phyloP scores from a whole-genome alignment of 2,888 invertebrate genomes.

The Dorcus hopei region DNA sequence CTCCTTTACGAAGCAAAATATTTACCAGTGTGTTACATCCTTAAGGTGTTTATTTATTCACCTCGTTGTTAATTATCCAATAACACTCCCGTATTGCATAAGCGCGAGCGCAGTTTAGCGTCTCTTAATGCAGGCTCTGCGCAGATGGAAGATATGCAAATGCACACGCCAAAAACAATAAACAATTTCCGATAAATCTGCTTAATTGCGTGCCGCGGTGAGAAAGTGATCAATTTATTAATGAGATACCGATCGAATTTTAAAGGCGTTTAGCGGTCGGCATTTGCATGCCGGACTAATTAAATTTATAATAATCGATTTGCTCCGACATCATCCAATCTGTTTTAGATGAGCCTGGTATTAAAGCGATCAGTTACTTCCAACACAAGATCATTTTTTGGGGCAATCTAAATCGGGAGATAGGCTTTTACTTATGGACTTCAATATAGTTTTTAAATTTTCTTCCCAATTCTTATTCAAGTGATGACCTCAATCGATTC shows the following conservation, averaged over 20 bases:
- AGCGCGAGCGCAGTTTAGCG: too few species aligned
- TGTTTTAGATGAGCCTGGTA: neutral
- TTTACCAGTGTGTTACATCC: too few species aligned
- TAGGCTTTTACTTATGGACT: too few species aligned
- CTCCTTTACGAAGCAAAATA: too few species aligned
- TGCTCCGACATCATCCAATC: neutral
- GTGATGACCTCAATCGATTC: too few species aligned
- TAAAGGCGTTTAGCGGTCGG: neutral
- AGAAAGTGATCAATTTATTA: constrained; percentile 3
- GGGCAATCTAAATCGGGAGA: too few species aligned
- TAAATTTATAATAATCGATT: constrained; percentile 3
- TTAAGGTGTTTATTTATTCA: too few species aligned
- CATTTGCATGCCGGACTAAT: neutral
- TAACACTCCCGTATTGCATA: too few species aligned
- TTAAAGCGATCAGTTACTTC: neutral
- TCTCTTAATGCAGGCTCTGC: neutral
- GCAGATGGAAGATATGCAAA: neutral
- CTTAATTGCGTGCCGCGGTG: neutral
- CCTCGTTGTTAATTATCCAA: too few species aligned
- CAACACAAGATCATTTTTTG: neutral
- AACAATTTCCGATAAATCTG: neutral
- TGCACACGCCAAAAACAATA: neutral
- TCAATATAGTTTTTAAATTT: too few species aligned
- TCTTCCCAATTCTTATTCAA: too few species aligned
- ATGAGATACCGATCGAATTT: neutral